phyloP scores from a whole-genome alignment of 2,888 invertebrate species.

The Hyalella azteca region DNA sequence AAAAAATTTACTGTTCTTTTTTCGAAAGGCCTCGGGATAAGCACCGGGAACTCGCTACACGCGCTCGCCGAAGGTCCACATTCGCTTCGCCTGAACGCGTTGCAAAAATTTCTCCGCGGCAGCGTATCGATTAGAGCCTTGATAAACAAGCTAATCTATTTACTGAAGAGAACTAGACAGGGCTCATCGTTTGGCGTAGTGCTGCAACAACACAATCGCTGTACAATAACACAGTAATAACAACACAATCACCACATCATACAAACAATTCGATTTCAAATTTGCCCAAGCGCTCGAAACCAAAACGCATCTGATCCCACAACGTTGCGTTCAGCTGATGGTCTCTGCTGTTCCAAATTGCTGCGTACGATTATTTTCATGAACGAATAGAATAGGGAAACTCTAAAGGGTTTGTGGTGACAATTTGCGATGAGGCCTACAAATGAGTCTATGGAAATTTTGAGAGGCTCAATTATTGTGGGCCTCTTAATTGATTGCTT shows the following conservation, averaged over 20 bases:
- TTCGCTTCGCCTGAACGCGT: no score
- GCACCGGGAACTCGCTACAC: no score
- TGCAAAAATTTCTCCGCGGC: neutral
- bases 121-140: neutral
- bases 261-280: constrained; percentile 36
- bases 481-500: neutral
- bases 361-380: neutral
- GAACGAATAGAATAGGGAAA: neutral
- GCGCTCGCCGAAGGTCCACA: no score
- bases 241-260: constrained; percentile 24
- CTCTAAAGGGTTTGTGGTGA: neutral
- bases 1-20: no score
- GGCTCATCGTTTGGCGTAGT: constrained; percentile 10
- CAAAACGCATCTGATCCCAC: neutral
- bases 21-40: no score
- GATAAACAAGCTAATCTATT: constrained; percentile 31
- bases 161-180: constrained; percentile 23
- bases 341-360: neutral
- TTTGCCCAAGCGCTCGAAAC: neutral
- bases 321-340: neutral
- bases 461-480: neutral
- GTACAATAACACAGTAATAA: constrained; percentile 31
- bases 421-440: neutral
- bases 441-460: constrained; percentile 35
- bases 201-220: constrained; percentile 33